Evolutionary conservation across 2,113 vertebrate genomes (phyloP).

Genomic region (Dromas ardeola): DNA sequence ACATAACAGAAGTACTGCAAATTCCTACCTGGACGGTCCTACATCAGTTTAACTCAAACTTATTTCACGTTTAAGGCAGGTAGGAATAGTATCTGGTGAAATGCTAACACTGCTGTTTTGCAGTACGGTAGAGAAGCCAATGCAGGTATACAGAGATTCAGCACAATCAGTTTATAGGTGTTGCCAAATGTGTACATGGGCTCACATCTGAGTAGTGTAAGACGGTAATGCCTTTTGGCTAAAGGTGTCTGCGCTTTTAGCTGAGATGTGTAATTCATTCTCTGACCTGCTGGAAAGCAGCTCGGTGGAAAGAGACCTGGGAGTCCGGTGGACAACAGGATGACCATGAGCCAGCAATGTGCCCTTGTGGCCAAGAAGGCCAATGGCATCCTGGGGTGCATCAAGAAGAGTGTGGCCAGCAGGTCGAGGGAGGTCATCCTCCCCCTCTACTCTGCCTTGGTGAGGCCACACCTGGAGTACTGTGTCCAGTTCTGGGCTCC

Average conservation of each 20-base stretch:
- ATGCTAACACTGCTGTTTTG: neutral
- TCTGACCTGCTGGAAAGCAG: too few relatives aligned
- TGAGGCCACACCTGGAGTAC: too few relatives aligned
- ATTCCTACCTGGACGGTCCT: neutral
- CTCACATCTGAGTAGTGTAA: neutral
- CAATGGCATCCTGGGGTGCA: too few relatives aligned
- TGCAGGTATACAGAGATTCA: neutral
- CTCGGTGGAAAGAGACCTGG: too few relatives aligned
- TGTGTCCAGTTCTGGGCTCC: too few relatives aligned
- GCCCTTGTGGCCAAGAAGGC: too few relatives aligned
- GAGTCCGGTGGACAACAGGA: too few relatives aligned
- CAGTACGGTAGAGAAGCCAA: neutral
- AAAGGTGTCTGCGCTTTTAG: neutral
- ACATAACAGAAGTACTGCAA: neutral
- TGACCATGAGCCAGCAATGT: too few relatives aligned
- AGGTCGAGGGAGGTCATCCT: too few relatives aligned
- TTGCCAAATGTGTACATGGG: neutral
- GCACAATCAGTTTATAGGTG: neutral
- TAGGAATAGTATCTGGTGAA: neutral
- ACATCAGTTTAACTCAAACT: neutral
- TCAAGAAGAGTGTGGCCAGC: too few relatives aligned
- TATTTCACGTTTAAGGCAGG: neutral
- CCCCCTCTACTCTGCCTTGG: too few relatives aligned
- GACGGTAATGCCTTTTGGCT: accelerated
- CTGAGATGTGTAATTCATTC: neutral